These are phyloP conservation scores for Ornithoptera alexandrae DNA, from an alignment of 2,888 invertebrate species.

Conservation along the genomic window DNA sequence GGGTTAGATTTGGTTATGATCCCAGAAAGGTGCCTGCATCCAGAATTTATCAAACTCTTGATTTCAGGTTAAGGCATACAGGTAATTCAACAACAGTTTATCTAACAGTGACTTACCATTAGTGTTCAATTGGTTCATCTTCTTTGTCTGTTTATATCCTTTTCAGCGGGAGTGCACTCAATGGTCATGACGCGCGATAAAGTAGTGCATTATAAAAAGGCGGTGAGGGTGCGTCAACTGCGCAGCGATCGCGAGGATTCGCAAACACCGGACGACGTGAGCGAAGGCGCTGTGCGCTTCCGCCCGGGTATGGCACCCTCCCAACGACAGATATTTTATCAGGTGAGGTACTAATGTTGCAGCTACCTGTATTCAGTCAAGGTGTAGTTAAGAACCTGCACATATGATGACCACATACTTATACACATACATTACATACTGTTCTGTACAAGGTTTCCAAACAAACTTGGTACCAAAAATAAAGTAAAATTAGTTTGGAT, in stretches of 20 bases:
- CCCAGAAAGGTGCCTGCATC: slow-evolving; percentile 89
- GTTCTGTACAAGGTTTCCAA: too few relatives aligned
- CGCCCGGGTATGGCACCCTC: slow-evolving; percentile 87
- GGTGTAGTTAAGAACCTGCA: too few relatives aligned
- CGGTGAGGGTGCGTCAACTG: slow-evolving; percentile 49
- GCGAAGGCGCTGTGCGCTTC: slow-evolving; percentile 61
- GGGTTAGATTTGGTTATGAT: slow-evolving; percentile 95
- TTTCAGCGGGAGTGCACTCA: slow-evolving; percentile 57
- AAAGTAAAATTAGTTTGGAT: too few relatives aligned
- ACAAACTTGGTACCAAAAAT: too few relatives aligned
- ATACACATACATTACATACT: too few relatives aligned
- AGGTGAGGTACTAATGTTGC: slow-evolving; percentile 72
- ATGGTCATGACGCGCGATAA: slow-evolving; percentile 60
- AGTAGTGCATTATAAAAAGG: slow-evolving; percentile 48
- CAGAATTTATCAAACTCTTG: slow-evolving; percentile 92
- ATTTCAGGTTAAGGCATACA: slow-evolving; percentile 85
- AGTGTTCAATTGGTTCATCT: neutral
- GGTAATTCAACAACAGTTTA: slow-evolving; percentile 59
- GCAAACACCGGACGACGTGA: slow-evolving; percentile 44
- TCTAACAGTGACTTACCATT: neutral
- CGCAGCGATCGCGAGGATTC: slow-evolving; percentile 39
- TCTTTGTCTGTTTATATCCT: neutral
- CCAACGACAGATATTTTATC: slow-evolving; percentile 93
- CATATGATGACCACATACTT: too few relatives aligned
- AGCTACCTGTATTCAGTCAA: too few relatives aligned